Percentiles rank a stretch among this genome's conserved stretches.
These are phyloP conservation scores for Ichneumon xanthorius DNA, from an alignment of 2,888 invertebrate species.

Conservation along the genomic window DNA sequence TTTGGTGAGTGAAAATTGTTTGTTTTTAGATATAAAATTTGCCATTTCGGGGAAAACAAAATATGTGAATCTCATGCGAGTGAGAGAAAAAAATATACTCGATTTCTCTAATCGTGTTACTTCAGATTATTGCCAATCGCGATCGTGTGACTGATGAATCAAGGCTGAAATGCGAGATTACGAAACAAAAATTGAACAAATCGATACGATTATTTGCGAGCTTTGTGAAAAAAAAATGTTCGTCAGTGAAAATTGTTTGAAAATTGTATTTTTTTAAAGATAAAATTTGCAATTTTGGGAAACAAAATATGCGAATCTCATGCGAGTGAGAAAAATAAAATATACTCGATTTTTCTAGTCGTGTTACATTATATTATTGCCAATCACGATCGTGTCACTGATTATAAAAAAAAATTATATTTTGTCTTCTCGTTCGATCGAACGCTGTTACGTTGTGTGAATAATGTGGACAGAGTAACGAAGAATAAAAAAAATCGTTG, in stretches of 20 bases:
- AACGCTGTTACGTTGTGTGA: neutral
- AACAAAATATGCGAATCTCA: slow-evolving; percentile 39
- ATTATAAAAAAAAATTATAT: slow-evolving; percentile 7
- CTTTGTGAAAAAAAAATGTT: slow-evolving; percentile 37
- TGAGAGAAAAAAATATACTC: slow-evolving; percentile 16
- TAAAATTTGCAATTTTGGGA: slow-evolving; percentile 25
- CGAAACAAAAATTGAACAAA: neutral
- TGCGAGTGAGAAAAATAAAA: slow-evolving; percentile 35
- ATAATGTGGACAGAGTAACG: neutral
- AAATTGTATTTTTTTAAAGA: slow-evolving; percentile 12
- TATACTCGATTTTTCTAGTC: slow-evolving; percentile 30
- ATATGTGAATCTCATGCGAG: slow-evolving; percentile 51
- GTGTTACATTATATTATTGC: slow-evolving; percentile 46
- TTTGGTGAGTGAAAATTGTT: slow-evolving; percentile 46
- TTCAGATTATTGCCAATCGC: slow-evolving; percentile 43
- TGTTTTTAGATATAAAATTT: slow-evolving; percentile 21
- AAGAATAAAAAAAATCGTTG: neutral
- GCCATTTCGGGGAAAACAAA: slow-evolving; percentile 24
- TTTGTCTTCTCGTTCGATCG: neutral
- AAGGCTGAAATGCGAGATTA: neutral
- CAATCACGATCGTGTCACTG: slow-evolving; percentile 21
- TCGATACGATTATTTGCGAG: slow-evolving; percentile 53
- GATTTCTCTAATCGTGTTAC: slow-evolving; percentile 48
- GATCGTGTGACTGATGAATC: slow-evolving; percentile 4
- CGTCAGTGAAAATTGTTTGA: slow-evolving; percentile 39